Conservation (phyloP, 2,113 vertebrate genomes). For the Spermophilus dauricus region DNA sequence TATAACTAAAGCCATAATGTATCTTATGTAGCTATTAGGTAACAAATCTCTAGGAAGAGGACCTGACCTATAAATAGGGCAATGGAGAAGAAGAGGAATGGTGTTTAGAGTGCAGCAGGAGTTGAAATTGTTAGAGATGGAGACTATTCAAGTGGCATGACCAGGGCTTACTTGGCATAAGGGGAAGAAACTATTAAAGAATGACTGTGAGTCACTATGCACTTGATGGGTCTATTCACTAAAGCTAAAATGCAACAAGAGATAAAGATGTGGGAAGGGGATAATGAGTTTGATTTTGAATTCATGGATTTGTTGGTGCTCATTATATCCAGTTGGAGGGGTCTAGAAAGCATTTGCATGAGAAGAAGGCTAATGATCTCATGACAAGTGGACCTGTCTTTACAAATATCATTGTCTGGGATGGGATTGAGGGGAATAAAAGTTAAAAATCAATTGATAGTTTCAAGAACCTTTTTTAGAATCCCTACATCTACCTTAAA, state of each 20-base stretch:
- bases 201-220: neutral
- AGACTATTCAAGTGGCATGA: neutral
- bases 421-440: rapidly evolving
- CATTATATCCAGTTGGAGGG: neutral
- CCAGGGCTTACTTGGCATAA: neutral
- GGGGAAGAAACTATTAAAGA: neutral
- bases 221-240: neutral
- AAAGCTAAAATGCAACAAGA: neutral
- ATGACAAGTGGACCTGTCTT: neutral
- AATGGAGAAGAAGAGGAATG: neutral
- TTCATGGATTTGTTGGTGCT: neutral
- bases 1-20: neutral
- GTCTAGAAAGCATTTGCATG: neutral
- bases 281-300: neutral
- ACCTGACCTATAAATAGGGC: neutral
- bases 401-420: neutral
- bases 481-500: neutral
- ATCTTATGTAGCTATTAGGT: neutral
- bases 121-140: neutral
- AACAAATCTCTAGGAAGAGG: neutral
- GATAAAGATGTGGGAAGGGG: neutral
- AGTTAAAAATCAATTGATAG: neutral
- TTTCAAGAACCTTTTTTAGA: neutral
- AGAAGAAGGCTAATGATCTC: neutral
- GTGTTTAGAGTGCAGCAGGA: neutral